Conservation (phyloP, 2,797 vertebrate genomes). For the Sandelia bainsii region DNA sequence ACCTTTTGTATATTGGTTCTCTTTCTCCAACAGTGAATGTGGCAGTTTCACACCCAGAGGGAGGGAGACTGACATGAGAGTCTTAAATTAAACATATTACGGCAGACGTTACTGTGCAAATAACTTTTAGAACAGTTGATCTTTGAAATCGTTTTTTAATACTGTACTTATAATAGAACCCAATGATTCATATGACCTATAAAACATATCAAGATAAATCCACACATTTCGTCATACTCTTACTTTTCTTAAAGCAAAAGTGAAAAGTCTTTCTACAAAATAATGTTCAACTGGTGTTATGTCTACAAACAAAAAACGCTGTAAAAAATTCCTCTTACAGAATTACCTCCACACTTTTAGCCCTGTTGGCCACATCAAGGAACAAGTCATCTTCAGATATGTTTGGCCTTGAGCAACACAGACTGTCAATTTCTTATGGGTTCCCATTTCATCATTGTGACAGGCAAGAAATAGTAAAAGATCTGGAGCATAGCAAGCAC, state of each 20-base stretch:
- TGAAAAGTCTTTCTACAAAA: constrained; percentile 13
- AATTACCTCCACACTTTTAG: constrained; percentile 47
- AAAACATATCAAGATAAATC: constrained; percentile 10
- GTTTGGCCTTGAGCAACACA: constrained; percentile 73
- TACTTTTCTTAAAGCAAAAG: constrained; percentile 8
- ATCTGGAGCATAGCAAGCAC: constrained; percentile 45
- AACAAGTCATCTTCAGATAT: constrained; percentile 64
- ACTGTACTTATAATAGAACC: not conserved
- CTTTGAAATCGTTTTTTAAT: constrained; percentile 19
- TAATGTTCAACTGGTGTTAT: not conserved
- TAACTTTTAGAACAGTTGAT: constrained; percentile 18
- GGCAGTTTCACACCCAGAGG: constrained; percentile 19
- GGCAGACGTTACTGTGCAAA: constrained; percentile 10
- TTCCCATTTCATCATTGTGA: constrained; percentile 74
- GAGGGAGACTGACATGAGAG: constrained; percentile 15
- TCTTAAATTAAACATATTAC: constrained; percentile 42
- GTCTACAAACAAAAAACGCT: constrained; percentile 31
- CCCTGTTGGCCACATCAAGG: constrained; percentile 55
- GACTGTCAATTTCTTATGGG: constrained; percentile 71
- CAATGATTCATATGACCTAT: constrained; percentile 14
- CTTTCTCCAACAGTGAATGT: constrained; percentile 6
- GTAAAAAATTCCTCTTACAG: constrained; percentile 13
- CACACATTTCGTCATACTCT: not conserved
- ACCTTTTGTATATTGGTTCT: constrained; percentile 21
- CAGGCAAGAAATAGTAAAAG: constrained; percentile 61